These are phyloP conservation scores for Noctua fimbriata DNA, from an alignment of 2,888 invertebrate species.

Conservation along the genomic window DNA sequence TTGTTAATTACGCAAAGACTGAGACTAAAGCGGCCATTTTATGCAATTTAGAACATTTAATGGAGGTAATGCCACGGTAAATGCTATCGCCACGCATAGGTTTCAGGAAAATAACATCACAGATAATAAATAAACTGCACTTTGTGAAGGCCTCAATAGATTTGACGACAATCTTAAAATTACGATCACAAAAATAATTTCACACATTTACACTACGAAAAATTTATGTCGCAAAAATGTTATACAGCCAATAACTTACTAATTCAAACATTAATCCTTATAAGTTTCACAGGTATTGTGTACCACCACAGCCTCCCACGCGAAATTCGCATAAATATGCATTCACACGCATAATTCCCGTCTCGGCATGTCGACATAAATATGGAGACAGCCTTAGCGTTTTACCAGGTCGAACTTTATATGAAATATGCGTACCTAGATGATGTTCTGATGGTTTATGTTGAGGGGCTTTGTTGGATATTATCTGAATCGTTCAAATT, in stretches of 20 bases:
- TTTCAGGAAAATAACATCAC: neutral
- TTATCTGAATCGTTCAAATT: neutral
- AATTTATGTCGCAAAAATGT: constrained; percentile 43
- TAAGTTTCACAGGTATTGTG: constrained; percentile 60
- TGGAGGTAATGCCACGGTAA: neutral
- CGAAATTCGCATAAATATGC: constrained; percentile 79
- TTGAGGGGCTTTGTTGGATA: neutral
- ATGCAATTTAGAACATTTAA: neutral
- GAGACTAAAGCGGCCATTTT: too few relatives aligned
- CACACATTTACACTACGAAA: constrained; percentile 48
- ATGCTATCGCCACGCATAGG: neutral
- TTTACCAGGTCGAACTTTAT: constrained; percentile 37
- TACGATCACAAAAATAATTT: constrained; percentile 49
- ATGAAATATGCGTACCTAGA: constrained; percentile 20
- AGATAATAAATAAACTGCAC: constrained; percentile 10
- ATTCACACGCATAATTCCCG: constrained; percentile 79
- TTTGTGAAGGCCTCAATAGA: neutral
- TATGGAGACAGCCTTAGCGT: constrained; percentile 75
- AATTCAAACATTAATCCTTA: constrained; percentile 65
- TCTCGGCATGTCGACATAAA: constrained; percentile 72
- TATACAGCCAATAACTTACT: constrained; percentile 59
- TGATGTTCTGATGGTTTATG: constrained; percentile 20
- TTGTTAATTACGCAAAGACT: too few relatives aligned
- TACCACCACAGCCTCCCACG: constrained; percentile 68
- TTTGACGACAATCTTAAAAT: constrained; percentile 21